Conservation (phyloP, 2,797 vertebrate genomes). For the Diplodus puntazzo region DNA sequence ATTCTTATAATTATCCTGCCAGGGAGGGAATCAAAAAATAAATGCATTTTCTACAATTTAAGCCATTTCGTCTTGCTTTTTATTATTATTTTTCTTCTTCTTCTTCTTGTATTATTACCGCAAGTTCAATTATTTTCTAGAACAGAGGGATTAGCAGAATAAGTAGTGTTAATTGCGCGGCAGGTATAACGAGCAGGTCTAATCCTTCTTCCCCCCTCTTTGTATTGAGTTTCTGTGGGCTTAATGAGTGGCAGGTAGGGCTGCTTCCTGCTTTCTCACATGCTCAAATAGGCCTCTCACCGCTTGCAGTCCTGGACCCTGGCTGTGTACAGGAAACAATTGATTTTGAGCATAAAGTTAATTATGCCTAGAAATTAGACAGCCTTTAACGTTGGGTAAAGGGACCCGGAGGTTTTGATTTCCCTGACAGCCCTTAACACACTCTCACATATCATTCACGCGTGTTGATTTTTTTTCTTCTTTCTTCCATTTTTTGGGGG, state of each 20-base stretch:
- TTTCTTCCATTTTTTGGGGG: not conserved
- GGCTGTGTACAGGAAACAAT: conserved; percentile 89
- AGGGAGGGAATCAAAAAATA: conserved; percentile 2
- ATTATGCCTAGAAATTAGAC: conserved; percentile 88
- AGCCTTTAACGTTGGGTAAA: conserved; percentile 69
- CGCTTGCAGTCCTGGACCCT: conserved; percentile 86
- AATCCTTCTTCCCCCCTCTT: conserved; percentile 85
- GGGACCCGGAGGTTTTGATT: conserved; percentile 70
- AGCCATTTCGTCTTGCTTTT: conserved; percentile 15
- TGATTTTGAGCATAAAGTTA: conserved; percentile 89
- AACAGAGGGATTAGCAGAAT: conserved; percentile 85
- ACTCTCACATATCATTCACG: conserved; percentile 59
- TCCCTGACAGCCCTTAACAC: conserved; percentile 76
- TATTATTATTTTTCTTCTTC: conserved; percentile 5
- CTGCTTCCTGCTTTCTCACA: conserved; percentile 90
- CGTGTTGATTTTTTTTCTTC: conserved; percentile 17
- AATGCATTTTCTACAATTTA: conserved; percentile 31
- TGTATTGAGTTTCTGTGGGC: conserved; percentile 88
- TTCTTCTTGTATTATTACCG: conserved; percentile 54
- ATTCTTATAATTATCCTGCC: conserved; percentile 42
- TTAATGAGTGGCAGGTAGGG: conserved; percentile 91
- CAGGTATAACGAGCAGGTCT: conserved; percentile 90
- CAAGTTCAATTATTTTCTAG: conserved; percentile 82
- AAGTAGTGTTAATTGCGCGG: conserved; percentile 89
- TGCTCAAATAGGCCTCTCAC: conserved; percentile 87